A percentile compares a stretch with the other conserved stretches of the same genome.
phyloP scores from a whole-genome alignment of 2,888 invertebrate genomes.

The Cataglyphis rosenhaueri region DNA sequence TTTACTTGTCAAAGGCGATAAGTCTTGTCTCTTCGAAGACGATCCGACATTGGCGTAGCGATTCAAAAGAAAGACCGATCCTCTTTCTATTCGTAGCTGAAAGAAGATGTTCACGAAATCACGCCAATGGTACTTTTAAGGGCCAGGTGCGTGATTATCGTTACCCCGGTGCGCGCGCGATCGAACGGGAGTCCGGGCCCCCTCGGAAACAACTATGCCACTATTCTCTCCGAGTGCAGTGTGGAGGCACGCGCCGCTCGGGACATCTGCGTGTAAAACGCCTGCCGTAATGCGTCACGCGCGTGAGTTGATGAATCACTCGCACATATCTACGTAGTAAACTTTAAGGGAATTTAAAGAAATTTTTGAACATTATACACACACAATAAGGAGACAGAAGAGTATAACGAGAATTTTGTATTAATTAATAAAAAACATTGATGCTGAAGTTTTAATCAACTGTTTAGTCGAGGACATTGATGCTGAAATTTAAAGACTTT shows the following conservation, averaged over 20 bases:
- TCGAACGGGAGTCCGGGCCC: constrained; percentile 64
- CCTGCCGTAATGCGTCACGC: constrained; percentile 57
- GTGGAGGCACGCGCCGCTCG: constrained; percentile 79
- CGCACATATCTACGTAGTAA: constrained; percentile 7
- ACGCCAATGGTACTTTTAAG: constrained; percentile 74
- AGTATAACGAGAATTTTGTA: neutral
- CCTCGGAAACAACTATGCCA: constrained; percentile 46
- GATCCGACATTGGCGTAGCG: constrained; percentile 19
- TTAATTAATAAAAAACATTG: neutral
- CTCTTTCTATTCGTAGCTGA: neutral
- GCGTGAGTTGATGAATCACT: constrained; percentile 55
- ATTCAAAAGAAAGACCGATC: neutral
- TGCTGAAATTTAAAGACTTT: neutral
- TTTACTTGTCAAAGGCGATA: constrained; percentile 31
- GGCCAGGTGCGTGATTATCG: constrained; percentile 74
- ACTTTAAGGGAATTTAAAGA: constrained; percentile 19
- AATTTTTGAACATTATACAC: neutral
- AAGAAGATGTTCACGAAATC: constrained; percentile 67
- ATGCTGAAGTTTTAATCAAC: neutral
- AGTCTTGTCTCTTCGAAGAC: constrained; percentile 16
- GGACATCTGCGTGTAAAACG: constrained; percentile 79
- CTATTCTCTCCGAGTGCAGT: constrained; percentile 45
- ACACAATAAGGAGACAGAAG: neutral
- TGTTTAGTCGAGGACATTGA: neutral
- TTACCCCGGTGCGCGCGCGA: constrained; percentile 39